Percentiles rank a stretch among this genome's conserved stretches.
Conservation (phyloP, 2,888 invertebrate species). For the Drosophila kanekoi region DNA sequence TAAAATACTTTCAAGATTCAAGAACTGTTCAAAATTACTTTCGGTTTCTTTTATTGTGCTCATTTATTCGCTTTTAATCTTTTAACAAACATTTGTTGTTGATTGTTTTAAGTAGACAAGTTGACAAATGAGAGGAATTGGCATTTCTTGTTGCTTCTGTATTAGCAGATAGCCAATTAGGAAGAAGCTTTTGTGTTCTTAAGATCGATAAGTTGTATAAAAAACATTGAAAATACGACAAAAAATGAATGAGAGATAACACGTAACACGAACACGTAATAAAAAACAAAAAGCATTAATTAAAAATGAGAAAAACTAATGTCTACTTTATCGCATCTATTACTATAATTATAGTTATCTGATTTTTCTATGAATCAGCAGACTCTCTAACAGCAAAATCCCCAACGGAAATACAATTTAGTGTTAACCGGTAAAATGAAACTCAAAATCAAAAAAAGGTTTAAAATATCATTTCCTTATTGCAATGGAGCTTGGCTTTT, state of each 20-base stretch:
- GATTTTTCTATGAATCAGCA: conserved; percentile 1
- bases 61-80: background rate
- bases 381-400: background rate
- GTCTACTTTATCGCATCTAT: background rate
- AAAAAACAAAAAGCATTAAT: too few species aligned
- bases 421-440: background rate
- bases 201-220: background rate
- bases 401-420: background rate
- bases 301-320: background rate
- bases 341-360: background rate
- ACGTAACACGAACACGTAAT: background rate
- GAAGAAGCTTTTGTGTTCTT: too few species aligned
- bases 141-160: background rate
- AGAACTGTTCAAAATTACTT: too few species aligned
- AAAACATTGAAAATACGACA: background rate
- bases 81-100: background rate
- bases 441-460: too few species aligned
- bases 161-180: background rate
- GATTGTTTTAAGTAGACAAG: background rate
- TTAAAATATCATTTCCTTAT: conserved; percentile 2
- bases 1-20: too few species aligned
- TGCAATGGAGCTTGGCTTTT: conserved; percentile 24
- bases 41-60: background rate
- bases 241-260: background rate
- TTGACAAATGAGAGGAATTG: background rate